Evolutionary conservation across 1,140 invertebrate species (phyloP), one percentile per base, ranked within the genome.

Genomic region (Lucilia cuprina): DNA sequence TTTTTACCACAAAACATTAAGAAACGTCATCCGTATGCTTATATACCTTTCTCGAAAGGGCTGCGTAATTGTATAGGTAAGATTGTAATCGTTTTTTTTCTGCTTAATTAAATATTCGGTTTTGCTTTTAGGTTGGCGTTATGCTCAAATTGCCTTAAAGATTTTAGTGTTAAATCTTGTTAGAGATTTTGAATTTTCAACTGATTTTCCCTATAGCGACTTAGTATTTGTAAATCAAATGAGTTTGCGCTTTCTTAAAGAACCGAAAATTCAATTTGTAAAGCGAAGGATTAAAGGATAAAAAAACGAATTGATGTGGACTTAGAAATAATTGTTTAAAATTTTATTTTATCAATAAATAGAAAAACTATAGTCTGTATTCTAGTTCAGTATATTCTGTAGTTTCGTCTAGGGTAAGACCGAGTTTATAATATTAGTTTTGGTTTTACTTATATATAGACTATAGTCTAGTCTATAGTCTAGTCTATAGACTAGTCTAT

Each of bases 11-110:
- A 88, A 82, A 89, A 91, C 77, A 83, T 87, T 7, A 84, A 83
- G n/a, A 83, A 91, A 83, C 86, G 91, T 85, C 86, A 92, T 84
- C 88, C 91, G 0, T 92, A 87, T 86, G 90, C 88, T 1, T 94
- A 92, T 86, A 86, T 94, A 35, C 93, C 93, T 13, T 94, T 94
- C 86, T 93, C 92, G 47, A 93, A 91, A 35, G 93, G 93, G 12
- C 91, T 91, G 5, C 86, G 93, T 83, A 94, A 93, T 86, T 94
- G 93, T 86, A 92, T 94, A 82, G 93, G 88, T 89, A 86, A 86
- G 50, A 12, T 14, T 13, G 0, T 55, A 55, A 55, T 17, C 0
- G 17, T 55, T 55, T 55, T 12, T 55, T n/a, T n/a, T n/a, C n/a
- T n/a, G n/a, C 75, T 49, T 77, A 30, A 77, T 25, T n/a, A n/a